Evolutionary conservation across 2,888 invertebrate species (phyloP).

Genomic region (Acanthopleura granulata): DNA sequence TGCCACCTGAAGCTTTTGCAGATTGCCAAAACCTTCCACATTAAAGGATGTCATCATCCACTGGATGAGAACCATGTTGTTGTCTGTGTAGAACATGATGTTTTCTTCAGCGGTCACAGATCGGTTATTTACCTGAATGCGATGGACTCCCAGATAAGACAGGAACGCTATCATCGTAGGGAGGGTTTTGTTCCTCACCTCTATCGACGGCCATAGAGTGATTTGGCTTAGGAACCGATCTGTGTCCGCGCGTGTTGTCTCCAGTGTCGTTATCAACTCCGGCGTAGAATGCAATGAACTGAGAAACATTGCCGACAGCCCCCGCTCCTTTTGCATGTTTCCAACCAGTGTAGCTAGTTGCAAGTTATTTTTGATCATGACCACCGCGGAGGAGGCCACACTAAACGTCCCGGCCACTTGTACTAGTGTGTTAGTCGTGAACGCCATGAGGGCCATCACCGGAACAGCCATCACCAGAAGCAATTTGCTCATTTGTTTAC

Average conservation of each 20-base stretch:
- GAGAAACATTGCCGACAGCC: slow-evolving; percentile 9
- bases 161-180: neutral
- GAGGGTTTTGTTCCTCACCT: neutral
- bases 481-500: slow-evolving; percentile 12
- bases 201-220: neutral
- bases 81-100: slow-evolving; percentile 12
- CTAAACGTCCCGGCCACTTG: neutral
- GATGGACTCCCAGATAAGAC: neutral
- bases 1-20: neutral
- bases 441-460: neutral
- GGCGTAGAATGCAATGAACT: neutral
- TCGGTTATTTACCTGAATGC: neutral
- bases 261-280: neutral
- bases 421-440: neutral
- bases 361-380: neutral
- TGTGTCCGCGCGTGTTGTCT: neutral
- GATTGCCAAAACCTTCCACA: neutral
- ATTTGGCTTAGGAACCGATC: neutral
- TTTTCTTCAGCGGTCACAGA: slow-evolving; percentile 5
- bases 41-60: slow-evolving; percentile 6
- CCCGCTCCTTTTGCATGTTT: slow-evolving; percentile 13
- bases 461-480: neutral
- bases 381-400: neutral
- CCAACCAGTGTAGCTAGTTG: neutral
- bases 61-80: neutral